Evolutionary conservation across 35 echinoderm and acorn worm genomes (phyloP).

Genomic region (Strongylocentrotus purpuratus): DNA sequence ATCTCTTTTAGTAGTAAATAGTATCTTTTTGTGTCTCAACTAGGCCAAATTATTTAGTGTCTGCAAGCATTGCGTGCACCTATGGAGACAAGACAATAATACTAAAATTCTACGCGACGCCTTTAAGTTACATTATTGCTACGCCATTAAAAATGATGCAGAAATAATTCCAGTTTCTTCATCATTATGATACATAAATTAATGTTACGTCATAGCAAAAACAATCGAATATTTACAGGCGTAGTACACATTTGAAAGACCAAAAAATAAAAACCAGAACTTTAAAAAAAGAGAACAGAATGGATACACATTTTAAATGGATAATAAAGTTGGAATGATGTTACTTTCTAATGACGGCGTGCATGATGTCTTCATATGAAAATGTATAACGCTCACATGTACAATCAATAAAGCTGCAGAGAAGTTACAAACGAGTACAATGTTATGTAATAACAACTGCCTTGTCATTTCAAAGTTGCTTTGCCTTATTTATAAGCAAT

Average conservation of each 20-base stretch:
- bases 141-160: not conserved
- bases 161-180: not conserved
- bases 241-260: constrained; percentile 41
- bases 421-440: not conserved
- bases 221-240: constrained; percentile 27
- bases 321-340: constrained; percentile 6
- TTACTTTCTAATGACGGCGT: not conserved
- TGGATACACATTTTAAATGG: not conserved
- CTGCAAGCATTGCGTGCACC: not conserved
- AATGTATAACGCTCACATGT: not conserved
- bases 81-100: not conserved
- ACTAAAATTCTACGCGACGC: not conserved
- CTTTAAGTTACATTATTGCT: not conserved
- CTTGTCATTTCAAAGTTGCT: no score
- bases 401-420: not conserved
- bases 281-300: not conserved
- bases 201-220: constrained; percentile 18
- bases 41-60: not conserved
- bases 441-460: no score
- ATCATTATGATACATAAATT: not conserved
- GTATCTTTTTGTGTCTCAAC: not conserved
- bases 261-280: not conserved
- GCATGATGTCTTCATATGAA: not conserved
- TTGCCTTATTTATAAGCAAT: no score
- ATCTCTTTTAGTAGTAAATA: not conserved